Conservation (phyloP, 2,113 vertebrate species). For the Cyrtonyx montezumae region DNA sequence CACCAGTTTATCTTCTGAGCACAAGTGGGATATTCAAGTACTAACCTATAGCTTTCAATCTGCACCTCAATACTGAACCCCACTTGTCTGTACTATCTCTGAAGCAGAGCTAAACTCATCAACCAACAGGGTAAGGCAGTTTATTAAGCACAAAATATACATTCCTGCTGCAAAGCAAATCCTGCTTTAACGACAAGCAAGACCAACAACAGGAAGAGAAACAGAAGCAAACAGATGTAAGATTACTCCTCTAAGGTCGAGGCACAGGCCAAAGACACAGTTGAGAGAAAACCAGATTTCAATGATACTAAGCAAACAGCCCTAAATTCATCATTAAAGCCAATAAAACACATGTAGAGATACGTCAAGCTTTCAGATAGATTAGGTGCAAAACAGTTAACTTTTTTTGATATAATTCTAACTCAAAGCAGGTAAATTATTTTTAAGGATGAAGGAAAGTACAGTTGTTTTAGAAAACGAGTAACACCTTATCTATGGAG, state of each 20-base stretch:
- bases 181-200: not conserved
- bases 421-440: not conserved
- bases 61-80: not conserved
- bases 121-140: not conserved
- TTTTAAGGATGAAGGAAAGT: not conserved
- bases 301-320: not conserved
- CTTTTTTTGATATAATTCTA: not conserved
- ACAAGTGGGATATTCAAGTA: not conserved
- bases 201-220: not conserved
- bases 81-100: not conserved
- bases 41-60: not conserved
- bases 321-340: not conserved
- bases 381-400: not conserved
- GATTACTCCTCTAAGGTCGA: conserved; percentile 22
- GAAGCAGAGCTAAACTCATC: not conserved
- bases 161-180: not conserved
- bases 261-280: conserved; percentile 26
- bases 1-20: not conserved
- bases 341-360: not conserved
- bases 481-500: not conserved
- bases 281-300: not conserved
- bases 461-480: not conserved
- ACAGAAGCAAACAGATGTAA: conserved; percentile 13
- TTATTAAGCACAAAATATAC: not conserved
- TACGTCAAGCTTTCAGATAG: not conserved